Evolutionary conservation across 2,113 vertebrate species (phyloP).

Genomic region (Antechinus flavipes): DNA sequence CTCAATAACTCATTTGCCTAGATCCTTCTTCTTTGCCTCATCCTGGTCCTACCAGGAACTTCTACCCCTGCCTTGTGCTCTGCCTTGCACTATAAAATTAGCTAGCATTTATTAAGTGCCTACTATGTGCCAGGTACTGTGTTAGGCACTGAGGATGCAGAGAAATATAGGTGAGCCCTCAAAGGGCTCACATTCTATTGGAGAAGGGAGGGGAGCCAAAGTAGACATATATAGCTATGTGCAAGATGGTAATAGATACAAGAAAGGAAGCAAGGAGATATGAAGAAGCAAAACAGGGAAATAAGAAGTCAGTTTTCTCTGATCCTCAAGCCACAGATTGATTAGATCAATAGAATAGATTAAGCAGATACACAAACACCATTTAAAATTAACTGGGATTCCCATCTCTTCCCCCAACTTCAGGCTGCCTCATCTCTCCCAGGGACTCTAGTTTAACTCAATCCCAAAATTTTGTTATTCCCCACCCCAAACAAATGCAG

Average conservation of each 20-base stretch:
- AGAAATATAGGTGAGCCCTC: not conserved
- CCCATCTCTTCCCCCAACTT: not conserved
- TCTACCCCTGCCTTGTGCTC: not conserved
- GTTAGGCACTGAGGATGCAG: not conserved
- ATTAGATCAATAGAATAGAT: not conserved
- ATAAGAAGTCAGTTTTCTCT: not conserved
- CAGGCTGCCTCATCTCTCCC: not conserved
- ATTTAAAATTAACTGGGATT: not conserved
- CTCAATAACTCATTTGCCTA: not conserved
- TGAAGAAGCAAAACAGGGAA: not conserved
- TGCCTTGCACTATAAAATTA: not conserved
- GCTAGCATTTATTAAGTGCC: not conserved
- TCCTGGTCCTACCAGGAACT: not conserved
- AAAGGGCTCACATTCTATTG: not conserved
- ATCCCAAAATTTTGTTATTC: not conserved
- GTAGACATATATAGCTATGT: not conserved
- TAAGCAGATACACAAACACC: not conserved
- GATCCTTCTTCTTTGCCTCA: not conserved
- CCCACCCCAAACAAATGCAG: not conserved
- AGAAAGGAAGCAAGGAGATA: too few species aligned
- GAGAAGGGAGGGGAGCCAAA: not conserved
- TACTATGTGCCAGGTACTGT: not conserved
- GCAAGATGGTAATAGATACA: not conserved
- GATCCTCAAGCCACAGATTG: not conserved
- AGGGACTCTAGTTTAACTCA: not conserved